Base-by-base conservation (phyloP, 2,888 invertebrate species). In the Caenorhabditis afra region DNA sequence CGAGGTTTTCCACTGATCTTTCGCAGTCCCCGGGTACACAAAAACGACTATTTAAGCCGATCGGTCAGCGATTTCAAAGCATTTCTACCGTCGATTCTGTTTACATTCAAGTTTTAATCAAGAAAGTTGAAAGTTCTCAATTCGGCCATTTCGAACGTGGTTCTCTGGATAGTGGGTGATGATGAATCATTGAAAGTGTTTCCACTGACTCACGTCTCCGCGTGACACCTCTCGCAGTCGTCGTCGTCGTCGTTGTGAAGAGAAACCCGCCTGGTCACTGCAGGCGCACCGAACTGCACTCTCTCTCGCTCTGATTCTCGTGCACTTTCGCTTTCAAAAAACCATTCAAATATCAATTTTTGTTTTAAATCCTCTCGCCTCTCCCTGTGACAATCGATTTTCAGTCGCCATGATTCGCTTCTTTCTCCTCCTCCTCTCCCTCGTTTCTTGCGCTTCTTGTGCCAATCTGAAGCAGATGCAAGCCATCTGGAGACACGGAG, bases 401-500 rank as follows among this genome's bases (percentile, higher is more conserved):
- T 58, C 59, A 68, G 58, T 44, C 22, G 29, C 58, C 22, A 52
- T 39, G 22, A 11, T 16, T 47, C 22, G 23, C 5, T 47, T 47
- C 20, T 11, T 16, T 18, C 12, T 52, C 37, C 14, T 59, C 5
- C 1, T 70, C 22, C 14, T 45, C 5, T 16, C 29, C 18, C 16
- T 59, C 16, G 52, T 41, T 22, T 53, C 29, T 5, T 16, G 50
- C 16, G 61, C 41, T 22, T 53, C 29, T 1, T 16, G 29, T 23
- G 70, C 70, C 8, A 71, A 77, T 59, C 41, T 87, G 11, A 68
- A 71, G 23, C 84, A 79, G 65, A 76, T 86, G 22, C 85, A 83
- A 59, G 81, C 82, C 94, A 90, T 96, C 50, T 96, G 92, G 91
- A 93, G 96, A 70, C 97, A 97, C 92, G 97, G 97, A 14, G 96